Percentiles rank a stretch among this genome's conserved stretches.
Conservation (phyloP, 2,113 vertebrate genomes). For the Neopipo cinnamomea region DNA sequence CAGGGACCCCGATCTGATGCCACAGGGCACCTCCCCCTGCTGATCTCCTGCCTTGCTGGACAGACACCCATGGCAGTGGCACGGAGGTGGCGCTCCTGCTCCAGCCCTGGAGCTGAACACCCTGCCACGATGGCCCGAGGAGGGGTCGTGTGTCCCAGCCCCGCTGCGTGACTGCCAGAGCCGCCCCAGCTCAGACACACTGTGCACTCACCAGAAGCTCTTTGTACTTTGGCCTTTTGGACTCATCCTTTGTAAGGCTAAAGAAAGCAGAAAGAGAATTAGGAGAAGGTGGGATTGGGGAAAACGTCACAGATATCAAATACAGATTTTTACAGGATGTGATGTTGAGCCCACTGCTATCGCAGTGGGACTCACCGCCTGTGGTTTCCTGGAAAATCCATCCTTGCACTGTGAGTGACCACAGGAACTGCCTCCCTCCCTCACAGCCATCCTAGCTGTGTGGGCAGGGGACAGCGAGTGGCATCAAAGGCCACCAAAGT, state of each 20-base stretch:
- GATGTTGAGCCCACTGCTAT: too few relatives aligned
- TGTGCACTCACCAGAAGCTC: slow-evolving; percentile 92
- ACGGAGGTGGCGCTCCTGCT: not conserved
- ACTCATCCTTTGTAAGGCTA: slow-evolving; percentile 99
- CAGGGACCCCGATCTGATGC: not conserved
- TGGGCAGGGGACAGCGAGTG: not conserved
- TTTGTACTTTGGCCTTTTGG: slow-evolving; percentile 99
- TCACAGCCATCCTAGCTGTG: not conserved
- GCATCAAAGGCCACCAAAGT: not conserved
- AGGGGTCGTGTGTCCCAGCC: fast-evolving
- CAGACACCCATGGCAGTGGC: not conserved
- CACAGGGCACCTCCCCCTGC: too few relatives aligned
- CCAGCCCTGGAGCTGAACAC: not conserved
- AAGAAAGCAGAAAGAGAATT: slow-evolving; percentile 44
- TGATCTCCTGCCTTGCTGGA: not conserved
- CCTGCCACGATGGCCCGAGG: not conserved
- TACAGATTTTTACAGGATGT: not conserved
- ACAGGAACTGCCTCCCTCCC: not conserved
- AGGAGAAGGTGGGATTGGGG: not conserved
- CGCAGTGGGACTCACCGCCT: fast-evolving
- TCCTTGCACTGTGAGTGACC: not conserved
- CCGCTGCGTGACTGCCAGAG: fast-evolving
- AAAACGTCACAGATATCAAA: not conserved
- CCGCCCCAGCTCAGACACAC: fast-evolving
- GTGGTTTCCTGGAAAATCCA: not conserved